phyloP scores from a whole-genome alignment of 2,888 invertebrate species.

The Heliconius hortense region DNA sequence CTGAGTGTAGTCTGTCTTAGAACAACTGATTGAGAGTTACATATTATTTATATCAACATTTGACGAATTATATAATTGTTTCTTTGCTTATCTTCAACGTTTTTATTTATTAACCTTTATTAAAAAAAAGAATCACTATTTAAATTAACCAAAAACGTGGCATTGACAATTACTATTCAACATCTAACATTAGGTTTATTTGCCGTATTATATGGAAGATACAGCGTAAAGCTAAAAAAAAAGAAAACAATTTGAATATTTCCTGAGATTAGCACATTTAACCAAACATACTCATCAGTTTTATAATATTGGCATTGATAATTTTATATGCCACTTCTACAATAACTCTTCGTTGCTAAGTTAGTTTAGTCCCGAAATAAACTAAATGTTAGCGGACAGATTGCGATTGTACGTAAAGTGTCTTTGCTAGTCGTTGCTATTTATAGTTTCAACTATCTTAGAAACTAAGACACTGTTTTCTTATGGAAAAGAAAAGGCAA shows the following conservation, averaged over 20 bases:
- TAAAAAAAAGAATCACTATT: background rate
- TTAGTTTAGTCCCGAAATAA: constrained; percentile 28
- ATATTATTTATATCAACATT: background rate
- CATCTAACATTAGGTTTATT: no score
- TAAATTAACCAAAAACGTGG: no score
- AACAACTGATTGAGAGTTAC: constrained; percentile 8
- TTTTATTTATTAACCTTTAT: background rate
- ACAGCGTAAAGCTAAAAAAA: no score
- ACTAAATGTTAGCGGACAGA: constrained; percentile 30
- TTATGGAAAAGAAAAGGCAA: background rate
- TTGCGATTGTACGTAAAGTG: constrained; percentile 31
- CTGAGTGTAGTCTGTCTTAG: constrained; percentile 15
- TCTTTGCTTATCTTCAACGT: background rate
- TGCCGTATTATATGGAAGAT: no score
- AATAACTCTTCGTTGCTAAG: background rate
- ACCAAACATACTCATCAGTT: no score
- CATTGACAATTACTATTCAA: no score
- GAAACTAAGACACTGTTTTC: background rate
- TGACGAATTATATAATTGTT: background rate
- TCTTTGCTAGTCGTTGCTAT: constrained; percentile 12
- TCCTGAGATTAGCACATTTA: no score
- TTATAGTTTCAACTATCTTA: constrained; percentile 19
- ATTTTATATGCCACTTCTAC: constrained; percentile 1
- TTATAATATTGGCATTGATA: no score
- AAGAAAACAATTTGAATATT: no score